Percentiles rank a stretch among this genome's conserved stretches.
phyloP scores from a whole-genome alignment of 1,140 invertebrate species.

The Lysiphlebus fabarum region DNA sequence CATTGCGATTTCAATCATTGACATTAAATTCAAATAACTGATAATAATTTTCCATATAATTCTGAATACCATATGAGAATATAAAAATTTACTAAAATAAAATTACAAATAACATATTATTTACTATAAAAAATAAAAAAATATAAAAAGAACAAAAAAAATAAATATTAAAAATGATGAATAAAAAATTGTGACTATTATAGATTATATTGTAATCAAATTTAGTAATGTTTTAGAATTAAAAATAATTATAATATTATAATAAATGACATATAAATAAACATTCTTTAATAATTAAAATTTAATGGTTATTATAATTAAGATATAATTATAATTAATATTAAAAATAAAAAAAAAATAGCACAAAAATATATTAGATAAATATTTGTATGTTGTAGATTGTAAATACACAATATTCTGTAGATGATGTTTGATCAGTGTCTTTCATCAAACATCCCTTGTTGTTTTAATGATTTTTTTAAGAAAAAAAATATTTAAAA shows the following conservation, averaged over 20 bases:
- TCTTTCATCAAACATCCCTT: no score
- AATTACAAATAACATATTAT: no score
- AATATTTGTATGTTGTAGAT: slow-evolving; percentile 39
- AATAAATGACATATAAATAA: slow-evolving; percentile 17
- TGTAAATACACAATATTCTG: slow-evolving; percentile 33
- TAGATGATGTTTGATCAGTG: no score
- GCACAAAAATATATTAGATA: slow-evolving; percentile 29
- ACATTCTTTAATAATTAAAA: slow-evolving; percentile 17
- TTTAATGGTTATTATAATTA: slow-evolving; percentile 22
- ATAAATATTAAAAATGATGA: neutral
- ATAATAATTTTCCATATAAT: neutral
- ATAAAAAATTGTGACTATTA: slow-evolving; percentile 1
- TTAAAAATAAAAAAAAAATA: slow-evolving; percentile 26
- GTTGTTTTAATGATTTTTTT: no score
- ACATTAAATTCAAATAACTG: neutral
- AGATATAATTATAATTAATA: slow-evolving; percentile 31
- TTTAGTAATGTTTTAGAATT: slow-evolving; percentile 21
- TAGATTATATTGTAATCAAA: neutral
- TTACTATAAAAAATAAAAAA: neutral
- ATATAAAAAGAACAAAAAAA: neutral
- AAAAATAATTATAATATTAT: slow-evolving; percentile 18
- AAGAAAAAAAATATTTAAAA: no score
- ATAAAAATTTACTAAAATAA: neutral
- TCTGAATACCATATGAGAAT: slow-evolving; percentile 1
- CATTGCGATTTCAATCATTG: slow-evolving; percentile 20